Evolutionary conservation across 2,113 vertebrate genomes (phyloP).

Genomic region (Garra rufa): DNA sequence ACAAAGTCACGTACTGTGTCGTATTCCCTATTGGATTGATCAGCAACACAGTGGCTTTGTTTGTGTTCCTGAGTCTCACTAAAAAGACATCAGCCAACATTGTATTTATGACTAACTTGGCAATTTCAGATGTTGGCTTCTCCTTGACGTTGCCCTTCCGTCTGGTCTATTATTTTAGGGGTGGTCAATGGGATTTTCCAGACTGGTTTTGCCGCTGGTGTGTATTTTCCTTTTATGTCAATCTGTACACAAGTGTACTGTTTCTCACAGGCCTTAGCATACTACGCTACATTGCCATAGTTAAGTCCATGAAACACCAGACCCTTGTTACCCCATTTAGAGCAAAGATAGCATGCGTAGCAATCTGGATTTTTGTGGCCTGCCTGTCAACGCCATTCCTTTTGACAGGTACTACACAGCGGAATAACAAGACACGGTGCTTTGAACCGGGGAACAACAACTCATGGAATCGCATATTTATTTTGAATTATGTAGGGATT

Average conservation of each 20-base stretch:
- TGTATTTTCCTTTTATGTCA: constrained; percentile 73
- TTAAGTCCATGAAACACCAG: too few relatives aligned
- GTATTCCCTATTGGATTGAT: constrained; percentile 70
- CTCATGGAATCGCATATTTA: constrained; percentile 61
- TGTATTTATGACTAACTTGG: constrained; percentile 76
- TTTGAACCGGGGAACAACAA: constrained; percentile 64
- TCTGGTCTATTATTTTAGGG: constrained; percentile 69
- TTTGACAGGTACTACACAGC: constrained; percentile 4
- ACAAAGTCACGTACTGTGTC: constrained; percentile 68
- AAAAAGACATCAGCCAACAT: constrained; percentile 60
- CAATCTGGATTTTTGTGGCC: constrained; percentile 71
- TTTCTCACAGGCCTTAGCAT: constrained; percentile 75
- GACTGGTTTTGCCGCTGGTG: constrained; percentile 75
- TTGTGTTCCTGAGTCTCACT: constrained; percentile 62
- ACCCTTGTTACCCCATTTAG: too few relatives aligned
- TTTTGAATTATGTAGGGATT: constrained; percentile 71
- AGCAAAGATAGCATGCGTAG: constrained; percentile 58
- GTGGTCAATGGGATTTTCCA: constrained; percentile 65
- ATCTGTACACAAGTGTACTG: constrained; percentile 77
- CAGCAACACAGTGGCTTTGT: constrained; percentile 66
- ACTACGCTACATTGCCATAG: constrained; percentile 72
- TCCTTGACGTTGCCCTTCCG: constrained; percentile 74
- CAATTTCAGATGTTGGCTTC: constrained; percentile 73
- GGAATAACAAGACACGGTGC: constrained; percentile 54
- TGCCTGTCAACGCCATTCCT: constrained; percentile 66